Base-by-base conservation (phyloP, 2,888 invertebrate species). In the Dryomyza anilis region DNA sequence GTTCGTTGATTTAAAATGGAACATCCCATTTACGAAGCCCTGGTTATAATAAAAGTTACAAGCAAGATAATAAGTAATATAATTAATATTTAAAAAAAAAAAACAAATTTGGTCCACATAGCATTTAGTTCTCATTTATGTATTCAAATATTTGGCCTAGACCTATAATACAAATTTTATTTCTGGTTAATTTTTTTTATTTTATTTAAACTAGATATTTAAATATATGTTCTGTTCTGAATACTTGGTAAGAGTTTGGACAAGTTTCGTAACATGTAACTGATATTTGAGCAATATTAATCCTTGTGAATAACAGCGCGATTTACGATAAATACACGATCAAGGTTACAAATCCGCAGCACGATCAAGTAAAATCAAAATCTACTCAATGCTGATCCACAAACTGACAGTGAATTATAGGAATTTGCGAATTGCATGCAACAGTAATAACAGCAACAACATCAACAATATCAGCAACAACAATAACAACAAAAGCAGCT, bases 401-500 rank as follows among this genome's bases (percentile, higher is more conserved):
- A 36, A 52, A 61, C 36, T 53, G 61, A 61, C 61, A 53, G 52
- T 52, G 61, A 61, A 53, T 61, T 53, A 53, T 52, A 61, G 52
- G 53, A 61, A 52, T 61, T 52, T 21, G 56, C 33, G 56, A 48
- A 56, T 46, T 45, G 53, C 46, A 63, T 45, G 48, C 64, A 21
- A 45, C 56, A 14, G 16, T 27, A 53, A 29, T 48, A 45, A 27
- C 55, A 56, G n/a, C 36, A 53, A 39, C 12, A 46, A 21, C 27
- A n/a, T 29, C 23, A 55, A 27, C 23, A 53, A 36, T 39, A 50
- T 52, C 25, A 21, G 27, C 21, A 21, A 23, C 62, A 52, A 58
- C 52, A 67, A 63, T 52, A 55, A 52, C 57, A 63, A 64, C 57
- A 64, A 14, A 33, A 7, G 39, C 39, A 52, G 27, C 50, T 12